Percentiles rank a stretch among this genome's conserved stretches.
Evolutionary conservation across 2,888 invertebrate genomes (phyloP).

Genomic region (Erebia aethiops): DNA sequence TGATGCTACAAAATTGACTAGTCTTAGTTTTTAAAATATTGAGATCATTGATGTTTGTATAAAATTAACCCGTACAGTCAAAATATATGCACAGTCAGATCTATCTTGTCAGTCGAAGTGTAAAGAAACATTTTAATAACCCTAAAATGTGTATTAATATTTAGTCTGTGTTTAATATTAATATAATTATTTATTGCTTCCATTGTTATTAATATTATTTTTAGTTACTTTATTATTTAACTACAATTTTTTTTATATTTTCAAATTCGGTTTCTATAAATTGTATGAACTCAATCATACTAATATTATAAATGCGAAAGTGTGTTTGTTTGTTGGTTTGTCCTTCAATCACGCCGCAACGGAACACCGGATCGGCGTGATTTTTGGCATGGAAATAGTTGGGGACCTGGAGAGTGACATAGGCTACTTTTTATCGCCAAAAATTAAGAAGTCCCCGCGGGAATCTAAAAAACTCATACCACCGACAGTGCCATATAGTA

Average conservation of each 20-base stretch:
- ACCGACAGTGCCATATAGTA: no score
- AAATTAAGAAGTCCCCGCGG: no score
- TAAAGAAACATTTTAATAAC: constrained; percentile 1
- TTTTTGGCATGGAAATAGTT: no score
- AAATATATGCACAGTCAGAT: constrained; percentile 11
- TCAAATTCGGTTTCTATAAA: constrained; percentile 11
- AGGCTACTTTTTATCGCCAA: no score
- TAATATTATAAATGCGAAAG: no score
- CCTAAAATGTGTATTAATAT: constrained; percentile 2
- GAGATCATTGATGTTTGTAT: constrained; percentile 14
- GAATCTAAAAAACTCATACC: no score
- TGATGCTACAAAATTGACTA: constrained; percentile 8
- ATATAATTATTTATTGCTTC: constrained; percentile 12
- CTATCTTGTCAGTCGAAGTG: constrained; percentile 10
- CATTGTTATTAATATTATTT: neutral
- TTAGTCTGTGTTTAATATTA: neutral
- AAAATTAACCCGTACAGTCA: constrained; percentile 3
- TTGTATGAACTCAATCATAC: neutral
- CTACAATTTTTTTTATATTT: constrained; percentile 9
- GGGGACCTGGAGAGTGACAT: no score
- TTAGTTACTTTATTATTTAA: neutral
- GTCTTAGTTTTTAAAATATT: constrained; percentile 10
- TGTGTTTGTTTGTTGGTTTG: no score
- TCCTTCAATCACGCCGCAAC: no score
- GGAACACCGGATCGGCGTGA: no score